Conservation (phyloP, 2,113 vertebrate genomes). For the Agapornis roseicollis region DNA sequence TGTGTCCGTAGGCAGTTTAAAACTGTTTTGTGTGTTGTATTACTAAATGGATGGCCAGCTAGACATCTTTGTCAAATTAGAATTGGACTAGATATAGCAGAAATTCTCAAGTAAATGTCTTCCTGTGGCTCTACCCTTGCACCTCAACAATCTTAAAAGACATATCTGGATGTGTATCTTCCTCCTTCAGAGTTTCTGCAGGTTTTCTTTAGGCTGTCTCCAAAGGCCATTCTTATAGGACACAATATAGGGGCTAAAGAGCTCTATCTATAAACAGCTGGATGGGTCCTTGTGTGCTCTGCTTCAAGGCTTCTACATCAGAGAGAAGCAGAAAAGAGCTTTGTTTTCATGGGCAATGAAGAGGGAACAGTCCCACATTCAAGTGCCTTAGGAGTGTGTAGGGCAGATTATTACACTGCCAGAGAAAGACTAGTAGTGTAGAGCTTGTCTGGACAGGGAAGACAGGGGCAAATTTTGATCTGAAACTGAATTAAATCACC, state of each 20-base stretch:
- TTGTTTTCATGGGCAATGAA: not conserved
- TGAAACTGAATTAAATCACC: not conserved
- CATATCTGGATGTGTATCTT: not conserved
- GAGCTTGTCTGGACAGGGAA: not conserved
- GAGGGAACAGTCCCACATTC: not conserved
- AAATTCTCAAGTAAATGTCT: not conserved
- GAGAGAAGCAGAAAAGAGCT: not conserved
- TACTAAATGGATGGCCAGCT: not conserved
- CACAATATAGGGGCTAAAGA: not conserved
- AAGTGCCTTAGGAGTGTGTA: not conserved
- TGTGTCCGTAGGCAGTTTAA: not conserved
- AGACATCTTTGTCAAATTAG: not conserved
- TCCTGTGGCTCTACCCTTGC: not conserved
- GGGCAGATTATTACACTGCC: not conserved
- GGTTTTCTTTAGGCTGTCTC: not conserved
- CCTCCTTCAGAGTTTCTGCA: fast-evolving
- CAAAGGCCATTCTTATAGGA: not conserved
- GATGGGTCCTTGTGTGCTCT: not conserved
- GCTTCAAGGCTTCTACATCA: not conserved
- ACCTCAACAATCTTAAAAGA: not conserved
- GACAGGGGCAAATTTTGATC: not conserved
- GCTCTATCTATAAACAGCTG: not conserved
- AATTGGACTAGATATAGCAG: not conserved
- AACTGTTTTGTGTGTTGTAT: not conserved
- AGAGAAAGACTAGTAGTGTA: not conserved